Percentiles rank a stretch among this genome's conserved stretches.
These are phyloP conservation scores for Thamnophis elegans DNA, from an alignment of 2,797 vertebrate species.

Conservation along the genomic window DNA sequence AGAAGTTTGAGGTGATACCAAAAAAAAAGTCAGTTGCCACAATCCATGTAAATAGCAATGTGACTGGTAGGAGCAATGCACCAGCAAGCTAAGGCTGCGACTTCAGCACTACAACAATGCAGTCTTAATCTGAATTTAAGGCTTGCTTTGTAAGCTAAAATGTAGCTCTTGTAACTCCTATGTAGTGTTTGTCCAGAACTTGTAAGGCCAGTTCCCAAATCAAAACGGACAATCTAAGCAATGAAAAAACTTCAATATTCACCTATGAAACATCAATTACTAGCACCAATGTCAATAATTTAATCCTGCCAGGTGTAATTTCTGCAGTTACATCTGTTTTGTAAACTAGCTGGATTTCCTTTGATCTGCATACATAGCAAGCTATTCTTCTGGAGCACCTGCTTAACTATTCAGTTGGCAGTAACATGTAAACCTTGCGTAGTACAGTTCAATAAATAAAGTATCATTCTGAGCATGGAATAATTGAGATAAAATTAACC, in stretches of 20 bases:
- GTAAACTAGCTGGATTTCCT: slow-evolving; percentile 13
- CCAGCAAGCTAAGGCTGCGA: background rate
- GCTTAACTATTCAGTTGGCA: background rate
- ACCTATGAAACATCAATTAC: background rate
- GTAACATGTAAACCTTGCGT: background rate
- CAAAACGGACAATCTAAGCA: background rate
- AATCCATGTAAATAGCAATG: background rate
- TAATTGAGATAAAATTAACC: background rate
- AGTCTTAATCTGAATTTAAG: background rate
- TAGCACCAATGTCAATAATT: background rate
- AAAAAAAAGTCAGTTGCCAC: background rate
- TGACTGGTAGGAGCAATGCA: background rate
- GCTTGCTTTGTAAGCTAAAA: background rate
- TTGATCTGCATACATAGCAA: background rate
- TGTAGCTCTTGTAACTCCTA: background rate
- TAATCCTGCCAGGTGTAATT: background rate
- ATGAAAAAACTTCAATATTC: background rate
- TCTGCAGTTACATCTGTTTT: background rate
- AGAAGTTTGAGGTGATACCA: background rate
- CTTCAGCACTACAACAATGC: background rate
- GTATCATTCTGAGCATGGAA: background rate
- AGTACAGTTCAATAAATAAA: background rate
- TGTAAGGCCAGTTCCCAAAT: background rate
- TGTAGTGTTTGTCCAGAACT: background rate
- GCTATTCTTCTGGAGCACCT: background rate